Conservation (phyloP, 2,113 vertebrate species). For the Phrynocephalus versicolor region DNA sequence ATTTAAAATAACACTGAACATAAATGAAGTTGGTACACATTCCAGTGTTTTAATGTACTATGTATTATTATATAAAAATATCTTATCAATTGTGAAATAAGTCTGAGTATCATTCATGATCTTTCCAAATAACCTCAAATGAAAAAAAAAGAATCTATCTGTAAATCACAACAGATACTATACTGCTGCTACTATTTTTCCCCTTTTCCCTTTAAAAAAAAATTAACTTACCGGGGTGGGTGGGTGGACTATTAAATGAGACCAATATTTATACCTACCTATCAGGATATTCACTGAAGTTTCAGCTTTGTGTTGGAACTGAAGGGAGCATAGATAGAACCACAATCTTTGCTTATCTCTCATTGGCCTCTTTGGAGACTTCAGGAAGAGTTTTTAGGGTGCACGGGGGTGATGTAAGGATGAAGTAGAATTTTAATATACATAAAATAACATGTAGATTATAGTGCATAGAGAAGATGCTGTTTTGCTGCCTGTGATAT, state of each 20-base stretch:
- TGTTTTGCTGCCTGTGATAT: too few species aligned
- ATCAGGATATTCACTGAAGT: too few species aligned
- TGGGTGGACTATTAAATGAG: slow-evolving; percentile 47
- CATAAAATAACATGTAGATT: too few species aligned
- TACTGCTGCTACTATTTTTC: background rate
- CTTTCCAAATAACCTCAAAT: slow-evolving; percentile 41
- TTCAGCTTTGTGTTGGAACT: background rate
- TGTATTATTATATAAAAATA: slow-evolving; percentile 55
- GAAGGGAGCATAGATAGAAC: background rate
- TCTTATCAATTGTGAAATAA: slow-evolving; percentile 49
- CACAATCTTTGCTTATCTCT: background rate
- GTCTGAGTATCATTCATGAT: slow-evolving; percentile 52
- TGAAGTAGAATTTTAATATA: too few species aligned
- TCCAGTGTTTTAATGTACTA: slow-evolving; percentile 52
- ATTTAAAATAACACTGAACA: background rate
- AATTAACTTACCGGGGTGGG: too few species aligned
- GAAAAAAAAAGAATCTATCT: slow-evolving; percentile 54
- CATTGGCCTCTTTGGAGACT: background rate
- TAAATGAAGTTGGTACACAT: slow-evolving; percentile 14
- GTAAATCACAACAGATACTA: slow-evolving; percentile 54
- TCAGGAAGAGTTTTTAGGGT: background rate
- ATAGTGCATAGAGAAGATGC: too few species aligned
- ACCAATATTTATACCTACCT: slow-evolving; percentile 19
- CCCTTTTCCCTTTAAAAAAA: background rate
- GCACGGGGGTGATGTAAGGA: too few species aligned